Percentiles rank a stretch among this genome's conserved stretches.
Conservation (phyloP, 1,140 invertebrate species). For the Drosophila leontia region DNA sequence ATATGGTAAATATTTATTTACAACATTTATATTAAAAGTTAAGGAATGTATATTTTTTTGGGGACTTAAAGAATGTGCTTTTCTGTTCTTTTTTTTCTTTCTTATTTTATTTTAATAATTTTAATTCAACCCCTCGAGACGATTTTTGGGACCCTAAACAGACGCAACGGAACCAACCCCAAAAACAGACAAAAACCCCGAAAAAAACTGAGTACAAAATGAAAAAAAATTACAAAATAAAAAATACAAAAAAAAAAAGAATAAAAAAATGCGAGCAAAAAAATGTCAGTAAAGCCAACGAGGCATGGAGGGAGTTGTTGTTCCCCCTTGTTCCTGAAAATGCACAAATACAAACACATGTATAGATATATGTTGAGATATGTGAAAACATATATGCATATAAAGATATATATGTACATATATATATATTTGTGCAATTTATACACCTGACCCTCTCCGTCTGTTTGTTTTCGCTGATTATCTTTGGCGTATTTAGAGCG, state of each 20-base stretch:
- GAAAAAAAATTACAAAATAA: slow-evolving; percentile 3
- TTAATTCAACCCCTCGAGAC: slow-evolving; percentile 43
- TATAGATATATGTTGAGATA: slow-evolving; percentile 37
- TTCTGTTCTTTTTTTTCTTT: background rate
- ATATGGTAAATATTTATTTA: too few species aligned
- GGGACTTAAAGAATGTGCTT: background rate
- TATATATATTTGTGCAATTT: slow-evolving; percentile 58
- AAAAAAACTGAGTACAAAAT: slow-evolving; percentile 39
- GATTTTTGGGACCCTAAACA: slow-evolving; percentile 47
- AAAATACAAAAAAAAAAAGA: too few species aligned
- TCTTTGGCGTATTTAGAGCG: slow-evolving; percentile 85
- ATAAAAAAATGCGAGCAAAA: slow-evolving; percentile 3
- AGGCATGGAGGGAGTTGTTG: slow-evolving; percentile 41
- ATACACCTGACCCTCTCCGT: slow-evolving; percentile 74
- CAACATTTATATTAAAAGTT: too few species aligned
- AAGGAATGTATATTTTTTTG: too few species aligned
- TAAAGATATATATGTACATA: background rate
- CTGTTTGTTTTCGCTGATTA: slow-evolving; percentile 84
- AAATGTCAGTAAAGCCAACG: slow-evolving; percentile 46
- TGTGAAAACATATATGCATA: slow-evolving; percentile 20
- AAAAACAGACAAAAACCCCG: slow-evolving; percentile 35
- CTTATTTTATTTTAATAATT: slow-evolving; percentile 13
- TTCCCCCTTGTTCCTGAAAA: slow-evolving; percentile 36
- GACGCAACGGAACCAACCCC: slow-evolving; percentile 50
- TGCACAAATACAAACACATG: background rate